Evolutionary conservation across 2,113 vertebrate species (phyloP).

Genomic region (Cochlearius cochlearius): DNA sequence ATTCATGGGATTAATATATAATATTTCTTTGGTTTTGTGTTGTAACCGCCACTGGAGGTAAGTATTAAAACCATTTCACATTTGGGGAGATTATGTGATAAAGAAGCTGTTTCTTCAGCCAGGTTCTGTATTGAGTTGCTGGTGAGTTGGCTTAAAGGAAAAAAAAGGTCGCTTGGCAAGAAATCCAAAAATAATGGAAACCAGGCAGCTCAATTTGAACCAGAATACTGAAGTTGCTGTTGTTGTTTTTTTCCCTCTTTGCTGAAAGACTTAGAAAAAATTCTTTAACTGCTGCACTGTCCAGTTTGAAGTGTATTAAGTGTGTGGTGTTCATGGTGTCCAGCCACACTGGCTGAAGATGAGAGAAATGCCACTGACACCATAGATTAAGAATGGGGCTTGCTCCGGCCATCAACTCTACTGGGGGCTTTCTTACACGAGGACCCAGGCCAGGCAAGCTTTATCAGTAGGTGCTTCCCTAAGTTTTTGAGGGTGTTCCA

Average conservation of each 20-base stretch:
- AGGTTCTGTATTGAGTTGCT: neutral
- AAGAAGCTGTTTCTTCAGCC: neutral
- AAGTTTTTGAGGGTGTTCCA: neutral
- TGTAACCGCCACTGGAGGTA: neutral
- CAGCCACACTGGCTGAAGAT: neutral
- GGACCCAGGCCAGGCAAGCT: neutral
- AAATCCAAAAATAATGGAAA: neutral
- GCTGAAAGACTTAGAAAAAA: neutral
- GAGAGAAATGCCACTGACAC: neutral
- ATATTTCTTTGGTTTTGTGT: neutral
- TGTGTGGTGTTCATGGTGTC: neutral
- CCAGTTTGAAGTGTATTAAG: neutral
- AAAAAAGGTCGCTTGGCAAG: neutral
- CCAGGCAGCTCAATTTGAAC: neutral
- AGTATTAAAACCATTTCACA: neutral
- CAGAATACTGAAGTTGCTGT: neutral
- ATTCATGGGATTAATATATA: neutral
- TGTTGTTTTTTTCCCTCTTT: neutral
- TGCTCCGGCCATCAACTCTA: rapidly evolving
- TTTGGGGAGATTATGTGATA: neutral
- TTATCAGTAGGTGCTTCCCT: neutral
- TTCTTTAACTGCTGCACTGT: neutral
- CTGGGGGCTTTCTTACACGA: neutral
- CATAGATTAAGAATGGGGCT: neutral
- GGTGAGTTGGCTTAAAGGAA: neutral